These are phyloP conservation scores for Melieria picta DNA, from an alignment of 2,888 invertebrate genomes.

Conservation along the genomic window DNA sequence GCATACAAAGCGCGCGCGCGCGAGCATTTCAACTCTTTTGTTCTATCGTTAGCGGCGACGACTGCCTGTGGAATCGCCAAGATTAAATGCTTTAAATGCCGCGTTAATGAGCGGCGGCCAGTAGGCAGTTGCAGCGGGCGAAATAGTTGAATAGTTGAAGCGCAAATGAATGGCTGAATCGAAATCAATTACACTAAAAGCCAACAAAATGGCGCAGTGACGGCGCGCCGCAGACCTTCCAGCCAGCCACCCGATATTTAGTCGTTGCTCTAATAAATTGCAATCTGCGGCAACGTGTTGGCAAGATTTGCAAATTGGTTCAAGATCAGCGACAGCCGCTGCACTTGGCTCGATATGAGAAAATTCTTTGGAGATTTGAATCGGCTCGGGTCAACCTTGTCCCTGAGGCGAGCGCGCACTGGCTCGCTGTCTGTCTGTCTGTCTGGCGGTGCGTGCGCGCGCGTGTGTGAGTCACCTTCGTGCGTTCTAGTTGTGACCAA, in stretches of 20 bases:
- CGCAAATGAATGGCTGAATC: background rate
- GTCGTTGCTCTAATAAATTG: slow-evolving; percentile 24
- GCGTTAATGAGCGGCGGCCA: no score
- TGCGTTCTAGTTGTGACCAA: no score
- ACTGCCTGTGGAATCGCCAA: no score
- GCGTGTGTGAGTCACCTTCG: no score
- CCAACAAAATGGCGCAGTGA: slow-evolving; percentile 22
- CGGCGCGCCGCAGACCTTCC: background rate
- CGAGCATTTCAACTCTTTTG: no score
- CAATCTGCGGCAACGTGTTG: background rate
- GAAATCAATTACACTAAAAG: slow-evolving; percentile 21
- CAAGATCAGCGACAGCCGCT: slow-evolving; percentile 38
- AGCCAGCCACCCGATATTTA: background rate
- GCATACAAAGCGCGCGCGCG: no score
- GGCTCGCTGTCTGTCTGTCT: no score
- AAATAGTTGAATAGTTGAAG: no score
- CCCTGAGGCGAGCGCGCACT: slow-evolving; percentile 22
- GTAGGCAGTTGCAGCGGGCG: no score
- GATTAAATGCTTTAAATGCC: no score
- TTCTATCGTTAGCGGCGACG: no score
- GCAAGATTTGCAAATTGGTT: slow-evolving; percentile 34
- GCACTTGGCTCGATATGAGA: slow-evolving; percentile 1
- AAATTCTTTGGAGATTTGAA: slow-evolving; percentile 30
- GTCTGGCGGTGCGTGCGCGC: no score
- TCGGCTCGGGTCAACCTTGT: slow-evolving; percentile 33